These are phyloP conservation scores for Pleuronectes platessa DNA, from an alignment of 2,113 vertebrate genomes.

Conservation along the genomic window DNA sequence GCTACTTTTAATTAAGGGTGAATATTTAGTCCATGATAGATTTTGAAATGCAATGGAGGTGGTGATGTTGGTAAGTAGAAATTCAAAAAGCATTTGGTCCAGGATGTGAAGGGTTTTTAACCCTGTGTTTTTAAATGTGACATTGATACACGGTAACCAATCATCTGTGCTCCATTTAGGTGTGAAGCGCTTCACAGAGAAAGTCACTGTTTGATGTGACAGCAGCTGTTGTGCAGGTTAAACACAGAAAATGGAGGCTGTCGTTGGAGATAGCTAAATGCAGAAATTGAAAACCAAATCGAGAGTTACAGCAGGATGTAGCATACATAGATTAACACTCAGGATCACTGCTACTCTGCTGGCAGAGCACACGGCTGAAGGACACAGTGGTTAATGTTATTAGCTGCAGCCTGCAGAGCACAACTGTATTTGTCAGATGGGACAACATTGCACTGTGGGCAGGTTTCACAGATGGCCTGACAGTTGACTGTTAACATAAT, in stretches of 20 bases:
- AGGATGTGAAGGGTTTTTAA: not conserved
- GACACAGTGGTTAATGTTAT: constrained; percentile 77
- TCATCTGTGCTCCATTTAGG: not conserved
- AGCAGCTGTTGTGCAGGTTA: not conserved
- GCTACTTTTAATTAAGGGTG: not conserved
- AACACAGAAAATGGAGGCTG: constrained; percentile 5
- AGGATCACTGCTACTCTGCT: constrained; percentile 28
- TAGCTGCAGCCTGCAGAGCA: constrained; percentile 71
- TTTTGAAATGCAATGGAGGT: too few species aligned
- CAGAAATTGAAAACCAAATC: constrained; percentile 2
- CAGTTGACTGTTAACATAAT: constrained; percentile 77
- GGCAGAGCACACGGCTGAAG: constrained; percentile 64
- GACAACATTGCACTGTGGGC: constrained; percentile 58
- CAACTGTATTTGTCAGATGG: constrained; percentile 75
- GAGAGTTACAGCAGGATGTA: constrained; percentile 18
- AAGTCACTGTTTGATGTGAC: not conserved
- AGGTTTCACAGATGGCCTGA: constrained; percentile 77
- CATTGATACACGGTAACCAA: not conserved
- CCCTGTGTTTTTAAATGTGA: not conserved
- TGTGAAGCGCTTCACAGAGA: not conserved
- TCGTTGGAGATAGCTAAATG: not conserved
- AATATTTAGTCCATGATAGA: not conserved
- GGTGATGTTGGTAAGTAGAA: not conserved
- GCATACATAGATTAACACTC: constrained; percentile 20
- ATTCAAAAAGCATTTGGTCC: not conserved